Conservation (phyloP, 2,113 vertebrate genomes). For the Sander vitreus region DNA sequence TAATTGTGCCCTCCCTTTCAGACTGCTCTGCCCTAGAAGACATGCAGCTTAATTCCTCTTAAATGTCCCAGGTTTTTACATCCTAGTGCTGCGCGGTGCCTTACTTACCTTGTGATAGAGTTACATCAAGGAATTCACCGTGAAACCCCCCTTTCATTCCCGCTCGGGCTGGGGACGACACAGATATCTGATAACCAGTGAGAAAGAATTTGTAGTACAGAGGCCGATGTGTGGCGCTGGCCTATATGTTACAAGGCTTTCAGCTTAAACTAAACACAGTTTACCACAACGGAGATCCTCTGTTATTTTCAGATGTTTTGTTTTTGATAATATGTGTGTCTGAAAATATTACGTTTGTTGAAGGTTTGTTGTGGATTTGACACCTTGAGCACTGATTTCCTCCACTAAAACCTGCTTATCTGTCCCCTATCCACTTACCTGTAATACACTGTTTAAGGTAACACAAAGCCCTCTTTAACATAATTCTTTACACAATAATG, state of each 20-base stretch:
- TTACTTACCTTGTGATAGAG: conserved; percentile 83
- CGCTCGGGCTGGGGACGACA: conserved; percentile 67
- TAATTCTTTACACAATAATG: conserved; percentile 12
- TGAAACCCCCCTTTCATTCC: conserved; percentile 84
- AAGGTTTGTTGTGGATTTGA: background rate
- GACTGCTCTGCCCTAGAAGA: conserved; percentile 66
- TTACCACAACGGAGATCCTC: background rate
- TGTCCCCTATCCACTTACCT: conserved; percentile 12
- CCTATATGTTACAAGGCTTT: conserved; percentile 72
- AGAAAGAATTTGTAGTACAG: conserved; percentile 80
- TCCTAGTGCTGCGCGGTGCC: conserved; percentile 67
- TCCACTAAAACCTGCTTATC: conserved; percentile 14
- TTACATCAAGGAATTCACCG: conserved; percentile 82
- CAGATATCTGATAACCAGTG: conserved; percentile 81
- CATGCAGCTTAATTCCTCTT: conserved; percentile 78
- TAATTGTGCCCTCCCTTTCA: conserved; percentile 67
- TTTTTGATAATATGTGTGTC: background rate
- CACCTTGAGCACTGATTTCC: background rate
- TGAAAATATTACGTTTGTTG: background rate
- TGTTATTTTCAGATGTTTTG: background rate
- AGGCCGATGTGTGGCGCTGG: conserved; percentile 74
- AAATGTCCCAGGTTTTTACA: conserved; percentile 82
- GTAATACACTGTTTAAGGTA: conserved; percentile 35
- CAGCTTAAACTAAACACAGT: conserved; percentile 30
- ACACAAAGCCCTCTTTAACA: conserved; percentile 38